phyloP scores from a whole-genome alignment of 2,888 invertebrate genomes.

The Orthosia incerta region DNA sequence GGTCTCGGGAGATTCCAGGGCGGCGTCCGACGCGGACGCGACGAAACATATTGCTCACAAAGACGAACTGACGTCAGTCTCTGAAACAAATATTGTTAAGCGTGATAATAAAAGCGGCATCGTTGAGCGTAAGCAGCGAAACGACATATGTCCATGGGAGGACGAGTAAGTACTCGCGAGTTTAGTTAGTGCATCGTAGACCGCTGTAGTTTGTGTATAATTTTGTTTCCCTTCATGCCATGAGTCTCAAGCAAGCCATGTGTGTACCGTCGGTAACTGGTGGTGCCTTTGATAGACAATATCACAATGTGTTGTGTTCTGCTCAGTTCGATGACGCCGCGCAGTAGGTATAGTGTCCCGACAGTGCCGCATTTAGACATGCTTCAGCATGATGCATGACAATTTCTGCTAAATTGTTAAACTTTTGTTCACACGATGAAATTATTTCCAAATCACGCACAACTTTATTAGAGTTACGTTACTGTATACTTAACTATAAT shows the following conservation, averaged over 20 bases:
- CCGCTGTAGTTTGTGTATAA: slow-evolving; percentile 58
- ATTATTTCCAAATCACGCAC: slow-evolving; percentile 54
- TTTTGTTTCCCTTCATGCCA: slow-evolving; percentile 47
- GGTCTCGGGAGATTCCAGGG: slow-evolving; percentile 76
- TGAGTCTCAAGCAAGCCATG: slow-evolving; percentile 31
- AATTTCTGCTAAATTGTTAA: slow-evolving; percentile 36
- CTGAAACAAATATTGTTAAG: slow-evolving; percentile 87
- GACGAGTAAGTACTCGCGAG: slow-evolving; percentile 95
- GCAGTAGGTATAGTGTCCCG: slow-evolving; percentile 42
- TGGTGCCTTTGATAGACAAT: slow-evolving; percentile 35
- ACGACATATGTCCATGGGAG: slow-evolving; percentile 98
- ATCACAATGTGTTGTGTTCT: slow-evolving; percentile 33
- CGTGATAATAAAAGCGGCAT: slow-evolving; percentile 83
- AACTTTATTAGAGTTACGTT: slow-evolving; percentile 46
- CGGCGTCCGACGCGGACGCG: slow-evolving; percentile 82
- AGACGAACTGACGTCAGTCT: slow-evolving; percentile 85
- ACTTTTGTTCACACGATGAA: slow-evolving; percentile 38
- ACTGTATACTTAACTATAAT: slow-evolving; percentile 56
- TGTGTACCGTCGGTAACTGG: slow-evolving; percentile 30
- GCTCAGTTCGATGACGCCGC: slow-evolving; percentile 17
- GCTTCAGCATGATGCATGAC: slow-evolving; percentile 60
- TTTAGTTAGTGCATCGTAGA: slow-evolving; percentile 71
- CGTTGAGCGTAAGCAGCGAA: slow-evolving; percentile 90
- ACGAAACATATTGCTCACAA: slow-evolving; percentile 84
- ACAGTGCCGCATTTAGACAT: slow-evolving; percentile 41